phyloP scores from a whole-genome alignment of 2,113 vertebrate genomes.

The Pterocles orientalis region DNA sequence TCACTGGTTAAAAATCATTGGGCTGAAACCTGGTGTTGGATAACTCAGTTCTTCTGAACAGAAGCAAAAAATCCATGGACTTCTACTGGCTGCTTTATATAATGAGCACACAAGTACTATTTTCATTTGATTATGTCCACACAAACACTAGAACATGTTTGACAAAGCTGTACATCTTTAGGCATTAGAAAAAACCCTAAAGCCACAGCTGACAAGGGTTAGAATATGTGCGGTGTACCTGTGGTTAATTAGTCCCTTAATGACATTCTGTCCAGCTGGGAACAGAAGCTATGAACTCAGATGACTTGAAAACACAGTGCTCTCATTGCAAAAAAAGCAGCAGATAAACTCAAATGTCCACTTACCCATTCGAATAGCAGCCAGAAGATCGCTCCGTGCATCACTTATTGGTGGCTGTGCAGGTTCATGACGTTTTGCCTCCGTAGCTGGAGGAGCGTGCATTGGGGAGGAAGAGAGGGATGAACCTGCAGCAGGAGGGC shows the following conservation, averaged over 20 bases:
- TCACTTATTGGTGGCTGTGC: conserved; percentile 78
- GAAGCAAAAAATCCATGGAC: background rate
- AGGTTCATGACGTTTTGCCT: conserved; percentile 71
- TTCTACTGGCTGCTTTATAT: background rate
- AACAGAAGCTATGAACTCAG: background rate
- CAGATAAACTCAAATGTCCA: background rate
- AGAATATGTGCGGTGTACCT: background rate
- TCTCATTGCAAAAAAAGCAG: background rate
- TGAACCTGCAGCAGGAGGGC: conserved; percentile 79
- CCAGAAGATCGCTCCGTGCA: conserved; percentile 93
- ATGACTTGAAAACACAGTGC: background rate
- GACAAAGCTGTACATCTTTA: background rate
- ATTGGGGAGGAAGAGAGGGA: conserved; percentile 82
- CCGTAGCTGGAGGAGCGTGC: conserved; percentile 72
- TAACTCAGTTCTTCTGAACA: background rate
- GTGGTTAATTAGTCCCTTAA: background rate
- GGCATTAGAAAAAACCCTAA: background rate
- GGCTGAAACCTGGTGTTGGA: background rate
- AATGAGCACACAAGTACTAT: background rate
- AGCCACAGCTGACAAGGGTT: background rate
- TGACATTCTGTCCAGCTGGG: background rate
- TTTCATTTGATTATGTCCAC: background rate
- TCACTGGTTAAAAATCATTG: background rate
- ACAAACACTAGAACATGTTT: background rate
- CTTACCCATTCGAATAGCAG: conserved; percentile 98